Evolutionary conservation across 2,888 invertebrate species (phyloP).

Genomic region (Ceraclea dissimilis): DNA sequence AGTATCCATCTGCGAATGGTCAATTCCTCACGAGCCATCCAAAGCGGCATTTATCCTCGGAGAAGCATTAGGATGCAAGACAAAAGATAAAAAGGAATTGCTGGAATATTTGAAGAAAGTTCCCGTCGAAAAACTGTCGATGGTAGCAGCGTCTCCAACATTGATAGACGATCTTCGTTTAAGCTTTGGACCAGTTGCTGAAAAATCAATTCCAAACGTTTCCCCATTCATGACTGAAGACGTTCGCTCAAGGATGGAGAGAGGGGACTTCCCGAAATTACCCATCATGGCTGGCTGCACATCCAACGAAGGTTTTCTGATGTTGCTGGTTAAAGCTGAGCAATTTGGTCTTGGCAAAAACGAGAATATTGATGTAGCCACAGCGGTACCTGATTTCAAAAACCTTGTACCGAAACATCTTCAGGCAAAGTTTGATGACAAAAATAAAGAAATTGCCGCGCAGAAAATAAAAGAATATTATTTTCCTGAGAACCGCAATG

Average conservation of each 20-base stretch:
- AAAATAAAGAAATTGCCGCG: not conserved
- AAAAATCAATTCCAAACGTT: not conserved
- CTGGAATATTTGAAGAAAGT: not conserved
- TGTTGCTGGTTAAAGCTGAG: not conserved
- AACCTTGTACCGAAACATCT: conserved; percentile 1
- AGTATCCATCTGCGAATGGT: not conserved
- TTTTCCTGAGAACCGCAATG: conserved; percentile 10
- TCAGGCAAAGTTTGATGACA: not conserved
- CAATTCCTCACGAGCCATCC: too few species aligned
- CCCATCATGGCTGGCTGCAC: conserved; percentile 11
- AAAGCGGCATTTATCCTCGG: not conserved
- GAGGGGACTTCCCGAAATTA: conserved; percentile 6
- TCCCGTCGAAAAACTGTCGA: not conserved
- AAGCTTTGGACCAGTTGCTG: not conserved
- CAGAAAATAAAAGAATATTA: conserved; percentile 17
- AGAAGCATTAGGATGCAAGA: not conserved
- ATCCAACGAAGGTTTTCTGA: conserved; percentile 14
- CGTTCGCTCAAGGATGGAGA: not conserved
- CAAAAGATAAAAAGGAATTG: not conserved
- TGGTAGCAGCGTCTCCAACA: not conserved
- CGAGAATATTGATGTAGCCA: not conserved
- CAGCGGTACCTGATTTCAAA: conserved; percentile 9
- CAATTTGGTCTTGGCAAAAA: not conserved
- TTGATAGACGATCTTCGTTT: not conserved
- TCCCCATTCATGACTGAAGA: not conserved